Percentiles rank a stretch among this genome's conserved stretches.
phyloP scores from a whole-genome alignment of 2,888 invertebrate species.

The Fissipunctia ypsillon region DNA sequence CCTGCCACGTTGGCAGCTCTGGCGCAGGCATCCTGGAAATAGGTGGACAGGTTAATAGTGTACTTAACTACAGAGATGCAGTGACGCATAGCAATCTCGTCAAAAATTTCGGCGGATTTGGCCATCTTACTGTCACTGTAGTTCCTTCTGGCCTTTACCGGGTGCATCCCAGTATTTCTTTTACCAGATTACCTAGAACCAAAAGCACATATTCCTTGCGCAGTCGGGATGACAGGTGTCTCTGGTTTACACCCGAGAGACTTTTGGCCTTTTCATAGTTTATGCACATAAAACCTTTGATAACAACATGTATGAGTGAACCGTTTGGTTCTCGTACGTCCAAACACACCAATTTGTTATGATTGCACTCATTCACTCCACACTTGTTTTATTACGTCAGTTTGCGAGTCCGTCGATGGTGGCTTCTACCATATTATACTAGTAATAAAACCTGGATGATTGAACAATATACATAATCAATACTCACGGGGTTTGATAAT shows the following conservation, averaged over 20 bases:
- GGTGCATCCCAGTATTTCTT: background rate
- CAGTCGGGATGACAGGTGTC: background rate
- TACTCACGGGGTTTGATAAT: conserved; percentile 56
- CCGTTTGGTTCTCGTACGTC: background rate
- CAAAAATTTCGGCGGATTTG: background rate
- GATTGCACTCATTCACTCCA: conserved; percentile 50
- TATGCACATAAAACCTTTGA: conserved; percentile 6
- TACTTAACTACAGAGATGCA: conserved; percentile 16
- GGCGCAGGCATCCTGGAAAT: conserved; percentile 94
- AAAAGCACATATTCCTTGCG: background rate
- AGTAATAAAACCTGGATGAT: conserved; percentile 52
- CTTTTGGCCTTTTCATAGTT: background rate
- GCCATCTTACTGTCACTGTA: background rate
- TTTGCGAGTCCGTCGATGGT: conserved; percentile 16
- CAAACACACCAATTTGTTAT: conserved; percentile 12
- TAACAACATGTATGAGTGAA: conserved; percentile 1
- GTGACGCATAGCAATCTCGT: conserved; percentile 34
- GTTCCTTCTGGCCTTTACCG: background rate
- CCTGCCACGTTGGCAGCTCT: conserved; percentile 98
- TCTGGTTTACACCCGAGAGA: background rate
- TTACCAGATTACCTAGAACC: background rate
- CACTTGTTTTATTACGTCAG: background rate
- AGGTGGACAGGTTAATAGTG: conserved; percentile 21
- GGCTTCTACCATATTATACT: conserved; percentile 4
- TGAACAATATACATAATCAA: conserved; percentile 62